Conservation (phyloP, 1,140 invertebrate genomes). For the Sitodiplosis mosellana region DNA sequence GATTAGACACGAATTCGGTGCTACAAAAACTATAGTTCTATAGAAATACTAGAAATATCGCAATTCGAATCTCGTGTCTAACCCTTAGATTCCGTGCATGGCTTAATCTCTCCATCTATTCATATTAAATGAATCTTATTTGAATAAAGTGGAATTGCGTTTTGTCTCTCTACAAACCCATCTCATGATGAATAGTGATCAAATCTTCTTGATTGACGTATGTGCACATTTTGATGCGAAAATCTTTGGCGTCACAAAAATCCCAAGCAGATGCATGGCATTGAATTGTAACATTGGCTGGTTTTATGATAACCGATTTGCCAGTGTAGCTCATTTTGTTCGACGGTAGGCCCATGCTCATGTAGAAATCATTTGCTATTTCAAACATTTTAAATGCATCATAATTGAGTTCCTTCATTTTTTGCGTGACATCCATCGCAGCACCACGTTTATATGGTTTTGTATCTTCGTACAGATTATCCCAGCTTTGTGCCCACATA, state of each 20-base stretch:
- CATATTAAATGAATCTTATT: no score
- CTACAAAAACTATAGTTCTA: no score
- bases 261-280: conserved; percentile 71
- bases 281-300: conserved; percentile 35
- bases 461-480: conserved; percentile 43
- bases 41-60: no score
- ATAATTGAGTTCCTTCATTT: conserved; percentile 21
- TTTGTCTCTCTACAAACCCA: no score
- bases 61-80: no score
- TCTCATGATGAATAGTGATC: background rate
- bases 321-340: background rate
- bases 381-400: conserved; percentile 26
- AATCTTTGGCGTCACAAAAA: conserved; percentile 38
- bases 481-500: conserved; percentile 71
- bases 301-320: conserved; percentile 26
- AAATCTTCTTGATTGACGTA: conserved; percentile 46
- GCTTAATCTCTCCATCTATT: no score
- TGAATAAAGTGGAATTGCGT: no score
- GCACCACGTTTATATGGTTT: conserved; percentile 23
- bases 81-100: no score
- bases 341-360: background rate
- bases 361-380: conserved; percentile 4
- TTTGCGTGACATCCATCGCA: conserved; percentile 35
- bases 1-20: no score
- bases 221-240: conserved; percentile 65